Base-by-base conservation (phyloP, 2,113 vertebrate species). In the Megaceryle torquata region DNA sequence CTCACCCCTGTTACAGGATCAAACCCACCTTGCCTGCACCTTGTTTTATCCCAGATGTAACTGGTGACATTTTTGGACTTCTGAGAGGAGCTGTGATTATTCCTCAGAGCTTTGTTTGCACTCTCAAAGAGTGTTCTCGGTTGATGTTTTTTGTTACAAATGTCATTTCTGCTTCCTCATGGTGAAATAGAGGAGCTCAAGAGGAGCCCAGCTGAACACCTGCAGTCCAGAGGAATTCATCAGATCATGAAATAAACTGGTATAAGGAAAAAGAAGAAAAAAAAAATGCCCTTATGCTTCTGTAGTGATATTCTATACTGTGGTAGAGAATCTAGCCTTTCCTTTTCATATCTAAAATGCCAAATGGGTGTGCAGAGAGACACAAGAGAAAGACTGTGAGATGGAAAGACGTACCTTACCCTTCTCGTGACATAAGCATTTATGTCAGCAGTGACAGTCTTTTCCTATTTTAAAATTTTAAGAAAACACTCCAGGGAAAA, bases 21-120 rank as follows among this genome's bases (percentile, higher is more conserved):
- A 93, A 93, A 80, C 28, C 41, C 24, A 59, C 41, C 60, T 61
- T 25, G 6, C 41, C 50, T 80, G 10, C 50, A 65, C 50, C 15
- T 86, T 81, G 82, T 86, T 95, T 94, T 88, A 74, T 51, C 91
- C 53, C 54, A 93, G 37, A 79, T 91, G 48, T 77, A 89, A 67
- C 46, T 82, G 56, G 19, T 82, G 75, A 86, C 63, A 88, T 93
- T 93, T 93, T 82, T 70, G 77, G 63, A 75, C 50, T 70, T 80
- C 79, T 88, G 71, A 82, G 67, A 88, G 18, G 10, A 94, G n/a
- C 22, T 89, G 56, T 35, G 44, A 65, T 79, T 67, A 82, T 67
- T 94, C 41, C 79, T 88, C 53, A 80, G 67, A 91, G 71, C n/a
- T 94, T 91, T 75, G 15, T 91, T 84, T 91, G 59, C 63, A 57